Percentiles rank a stretch among this genome's conserved stretches.
Evolutionary conservation across 2,888 invertebrate species (phyloP).

Genomic region (Cryptosula pallasiana): DNA sequence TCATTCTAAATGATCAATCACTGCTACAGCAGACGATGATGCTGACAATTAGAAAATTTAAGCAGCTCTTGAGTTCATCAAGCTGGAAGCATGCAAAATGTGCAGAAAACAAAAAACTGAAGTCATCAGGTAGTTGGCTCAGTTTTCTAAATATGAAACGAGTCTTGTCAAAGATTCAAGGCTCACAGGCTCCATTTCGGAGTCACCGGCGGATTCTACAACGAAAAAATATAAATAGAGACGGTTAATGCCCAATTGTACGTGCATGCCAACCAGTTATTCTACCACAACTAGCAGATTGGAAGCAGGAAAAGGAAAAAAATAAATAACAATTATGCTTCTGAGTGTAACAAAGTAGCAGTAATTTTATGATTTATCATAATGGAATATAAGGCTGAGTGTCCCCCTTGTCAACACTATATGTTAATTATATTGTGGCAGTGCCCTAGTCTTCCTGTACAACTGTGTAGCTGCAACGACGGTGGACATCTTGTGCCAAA

Average conservation of each 20-base stretch:
- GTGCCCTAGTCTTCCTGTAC: background rate
- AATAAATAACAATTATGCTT: background rate
- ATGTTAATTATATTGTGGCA: background rate
- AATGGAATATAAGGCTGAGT: background rate
- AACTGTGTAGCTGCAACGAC: background rate
- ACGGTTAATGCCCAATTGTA: too few species aligned
- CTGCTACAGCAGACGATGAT: background rate
- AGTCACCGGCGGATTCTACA: too few species aligned
- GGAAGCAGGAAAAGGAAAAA: background rate
- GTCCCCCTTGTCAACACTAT: background rate
- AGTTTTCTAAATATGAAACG: slow-evolving; percentile 18
- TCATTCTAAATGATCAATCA: background rate
- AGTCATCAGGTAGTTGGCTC: background rate
- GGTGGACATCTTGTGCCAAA: background rate
- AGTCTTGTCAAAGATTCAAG: background rate
- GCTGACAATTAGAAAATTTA: too few species aligned
- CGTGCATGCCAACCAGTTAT: too few species aligned
- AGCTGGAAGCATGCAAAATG: too few species aligned
- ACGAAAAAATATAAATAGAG: background rate
- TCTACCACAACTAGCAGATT: background rate
- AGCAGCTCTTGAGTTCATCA: too few species aligned
- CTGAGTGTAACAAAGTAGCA: background rate
- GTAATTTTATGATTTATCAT: background rate
- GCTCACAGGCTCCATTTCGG: background rate
- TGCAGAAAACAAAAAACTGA: too few species aligned